Evolutionary conservation across 2,113 vertebrate genomes (phyloP).

Genomic region (Chionis minor): DNA sequence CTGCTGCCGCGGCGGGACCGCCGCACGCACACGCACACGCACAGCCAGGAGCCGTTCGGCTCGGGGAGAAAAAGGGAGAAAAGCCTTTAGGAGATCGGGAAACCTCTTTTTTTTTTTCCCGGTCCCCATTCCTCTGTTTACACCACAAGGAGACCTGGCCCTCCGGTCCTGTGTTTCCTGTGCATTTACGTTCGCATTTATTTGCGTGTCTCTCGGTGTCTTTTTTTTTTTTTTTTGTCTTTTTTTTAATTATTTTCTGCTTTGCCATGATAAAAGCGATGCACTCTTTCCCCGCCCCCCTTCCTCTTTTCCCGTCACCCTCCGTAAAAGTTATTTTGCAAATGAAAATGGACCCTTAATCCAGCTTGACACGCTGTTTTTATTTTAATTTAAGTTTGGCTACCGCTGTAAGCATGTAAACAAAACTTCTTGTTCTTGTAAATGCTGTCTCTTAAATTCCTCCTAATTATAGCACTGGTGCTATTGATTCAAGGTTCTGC

Average conservation of each 20-base stretch:
- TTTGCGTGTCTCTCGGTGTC: neutral
- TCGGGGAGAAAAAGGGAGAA: neutral
- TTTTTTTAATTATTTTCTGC: neutral
- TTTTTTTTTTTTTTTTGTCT: neutral
- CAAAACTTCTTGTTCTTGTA: constrained; percentile 41
- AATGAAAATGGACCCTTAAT: neutral
- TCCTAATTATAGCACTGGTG: constrained; percentile 42
- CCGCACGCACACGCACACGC: neutral
- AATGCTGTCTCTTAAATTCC: constrained; percentile 45
- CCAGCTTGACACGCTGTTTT: neutral
- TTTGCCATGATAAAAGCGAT: neutral
- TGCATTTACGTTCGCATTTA: neutral
- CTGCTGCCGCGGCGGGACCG: neutral
- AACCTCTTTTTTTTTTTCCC: neutral
- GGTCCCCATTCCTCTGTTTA: neutral
- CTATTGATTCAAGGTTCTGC: constrained; percentile 36
- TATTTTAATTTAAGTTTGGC: constrained; percentile 46
- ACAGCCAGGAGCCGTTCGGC: neutral
- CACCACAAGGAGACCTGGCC: neutral
- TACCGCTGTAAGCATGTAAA: constrained; percentile 24
- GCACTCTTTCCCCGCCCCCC: neutral
- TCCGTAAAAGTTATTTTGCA: constrained; percentile 13
- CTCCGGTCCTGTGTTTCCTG: neutral
- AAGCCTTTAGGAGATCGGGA: neutral
- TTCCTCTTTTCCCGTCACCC: neutral